Evolutionary conservation across 1,140 invertebrate genomes (phyloP).

Genomic region (Brachystomella parvula): DNA sequence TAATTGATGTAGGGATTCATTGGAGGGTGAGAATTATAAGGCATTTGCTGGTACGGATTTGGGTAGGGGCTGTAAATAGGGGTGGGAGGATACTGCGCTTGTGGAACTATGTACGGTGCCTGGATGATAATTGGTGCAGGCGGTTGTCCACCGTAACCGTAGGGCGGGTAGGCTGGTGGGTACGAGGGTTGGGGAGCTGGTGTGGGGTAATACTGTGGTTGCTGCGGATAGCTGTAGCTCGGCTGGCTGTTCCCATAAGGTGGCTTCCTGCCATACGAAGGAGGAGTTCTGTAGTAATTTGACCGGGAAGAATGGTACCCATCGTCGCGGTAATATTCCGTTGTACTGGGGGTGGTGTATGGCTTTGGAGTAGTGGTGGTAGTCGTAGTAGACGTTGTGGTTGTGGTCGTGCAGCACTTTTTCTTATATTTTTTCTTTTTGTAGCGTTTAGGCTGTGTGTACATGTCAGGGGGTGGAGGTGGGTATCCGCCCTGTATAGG

Average conservation of each 20-base stretch:
- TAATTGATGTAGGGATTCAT: background rate
- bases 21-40: background rate
- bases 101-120: background rate
- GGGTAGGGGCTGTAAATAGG: background rate
- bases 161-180: background rate
- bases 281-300: background rate
- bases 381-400: slow-evolving; percentile 7
- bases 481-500: background rate
- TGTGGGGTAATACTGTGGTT: background rate
- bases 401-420: background rate
- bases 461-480: background rate
- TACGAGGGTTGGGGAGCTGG: background rate
- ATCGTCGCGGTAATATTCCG: no score
- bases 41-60: background rate
- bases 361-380: background rate
- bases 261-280: background rate
- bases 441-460: background rate
- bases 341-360: background rate
- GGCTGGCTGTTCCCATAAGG: background rate
- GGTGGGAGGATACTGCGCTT: background rate
- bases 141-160: background rate
- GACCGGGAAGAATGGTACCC: background rate
- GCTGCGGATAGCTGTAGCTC: background rate
- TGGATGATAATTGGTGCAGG: background rate
- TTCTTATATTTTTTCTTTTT: background rate